These are phyloP conservation scores for Furcula furcula DNA, from an alignment of 2,888 invertebrate species.

Conservation along the genomic window DNA sequence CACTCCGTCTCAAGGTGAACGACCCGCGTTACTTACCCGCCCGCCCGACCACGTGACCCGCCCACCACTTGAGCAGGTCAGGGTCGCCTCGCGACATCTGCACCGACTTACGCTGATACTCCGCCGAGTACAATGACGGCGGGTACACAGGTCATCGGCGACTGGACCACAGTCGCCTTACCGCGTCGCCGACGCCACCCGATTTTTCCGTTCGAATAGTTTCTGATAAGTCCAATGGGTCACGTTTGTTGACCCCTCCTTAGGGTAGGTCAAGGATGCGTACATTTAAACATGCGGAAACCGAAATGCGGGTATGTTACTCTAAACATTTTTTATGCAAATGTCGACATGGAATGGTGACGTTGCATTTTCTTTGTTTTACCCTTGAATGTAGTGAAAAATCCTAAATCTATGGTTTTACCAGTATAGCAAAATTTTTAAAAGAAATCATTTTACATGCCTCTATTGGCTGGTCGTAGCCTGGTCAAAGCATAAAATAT, in stretches of 20 bases:
- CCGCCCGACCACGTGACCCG: conserved; percentile 74
- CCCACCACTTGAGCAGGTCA: conserved; percentile 77
- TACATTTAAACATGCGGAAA: conserved; percentile 22
- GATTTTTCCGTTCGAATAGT: conserved; percentile 78
- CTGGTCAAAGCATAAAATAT: too few species aligned
- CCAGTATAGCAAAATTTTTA: too few species aligned
- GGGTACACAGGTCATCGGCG: conserved; percentile 29
- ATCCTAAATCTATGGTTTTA: too few species aligned
- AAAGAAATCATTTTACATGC: too few species aligned
- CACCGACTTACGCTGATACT: conserved; percentile 50
- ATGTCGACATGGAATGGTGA: too few species aligned
- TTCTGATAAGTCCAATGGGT: conserved; percentile 57
- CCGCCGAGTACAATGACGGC: conserved; percentile 14
- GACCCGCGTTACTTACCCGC: conserved; percentile 65
- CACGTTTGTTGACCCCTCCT: conserved; percentile 55
- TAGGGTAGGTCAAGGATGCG: conserved; percentile 61
- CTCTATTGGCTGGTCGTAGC: too few species aligned
- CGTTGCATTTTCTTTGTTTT: too few species aligned
- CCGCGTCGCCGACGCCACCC: conserved; percentile 47
- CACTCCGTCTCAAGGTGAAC: conserved; percentile 75
- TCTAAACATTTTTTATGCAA: not conserved
- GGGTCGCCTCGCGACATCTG: conserved; percentile 64
- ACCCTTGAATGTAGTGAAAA: too few species aligned
- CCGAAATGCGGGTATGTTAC: not conserved
- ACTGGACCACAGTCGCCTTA: conserved; percentile 47